Base-by-base conservation (phyloP, 2,113 vertebrate genomes). In the Pterocles gutturalis region DNA sequence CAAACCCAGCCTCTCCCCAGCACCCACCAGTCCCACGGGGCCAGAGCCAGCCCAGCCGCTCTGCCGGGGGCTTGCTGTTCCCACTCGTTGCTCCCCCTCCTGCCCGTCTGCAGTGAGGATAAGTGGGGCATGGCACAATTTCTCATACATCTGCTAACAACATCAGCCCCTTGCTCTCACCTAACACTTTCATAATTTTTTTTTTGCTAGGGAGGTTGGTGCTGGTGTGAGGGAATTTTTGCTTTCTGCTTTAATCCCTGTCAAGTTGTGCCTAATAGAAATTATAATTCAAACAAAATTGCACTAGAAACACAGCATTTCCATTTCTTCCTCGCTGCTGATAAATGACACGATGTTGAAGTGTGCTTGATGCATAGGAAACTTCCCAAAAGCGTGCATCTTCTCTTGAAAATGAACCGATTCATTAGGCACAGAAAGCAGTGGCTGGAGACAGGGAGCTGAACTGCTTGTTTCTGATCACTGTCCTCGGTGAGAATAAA, bases 91-190 rank as follows among this genome's bases (percentile, higher is more conserved):
- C 65, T n/a, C 18, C 8, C 15, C 10, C 57, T 85, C 75, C 55
- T 26, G 61, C 86, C 83, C 0, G 1, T 54, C 75, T 34, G 83
- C 93, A 78, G 61, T 8, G 2, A 84, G 69, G 36, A 10, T 70
- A 93, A 95, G 43, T 94, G 94, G 90, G 90, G 76, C 96, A 90
- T 2, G 48, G 87, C 90, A 84, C 84, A 54, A 24, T 95, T 93
- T 87, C 84, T 84, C 82, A 60, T 29, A 57, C 3, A 7, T 70
- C 81, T 82, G 81, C 81, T 75, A 81, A 75, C 67, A 28, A 43
- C 10, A 1, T 26, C 1, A 0, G 64, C 54, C 64, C 58, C 71
- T 70, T 49, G 64, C 73, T 90, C 93, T 73, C n/a, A 66, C 55
- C 73, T 51, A 87, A 38, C 5, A 2, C 55, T 87, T 87, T 77